Conservation (phyloP, 2,888 invertebrate genomes). For the Conomelus anceps region DNA sequence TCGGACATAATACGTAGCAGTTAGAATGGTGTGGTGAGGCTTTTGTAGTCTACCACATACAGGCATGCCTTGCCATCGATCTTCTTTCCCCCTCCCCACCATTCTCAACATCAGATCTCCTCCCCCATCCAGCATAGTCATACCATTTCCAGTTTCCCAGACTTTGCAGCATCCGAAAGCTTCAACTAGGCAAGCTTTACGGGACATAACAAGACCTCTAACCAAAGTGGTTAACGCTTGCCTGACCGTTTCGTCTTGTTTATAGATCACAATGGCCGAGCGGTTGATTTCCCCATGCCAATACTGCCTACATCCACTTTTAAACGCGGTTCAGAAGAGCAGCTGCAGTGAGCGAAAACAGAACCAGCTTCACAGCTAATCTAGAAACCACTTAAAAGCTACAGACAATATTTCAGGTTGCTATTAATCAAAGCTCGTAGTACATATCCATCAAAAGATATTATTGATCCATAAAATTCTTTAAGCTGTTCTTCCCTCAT, state of each 20-base stretch:
- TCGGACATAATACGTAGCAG: background rate
- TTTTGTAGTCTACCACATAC: background rate
- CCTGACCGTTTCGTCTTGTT: background rate
- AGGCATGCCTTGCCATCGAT: background rate
- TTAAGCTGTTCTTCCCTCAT: no score
- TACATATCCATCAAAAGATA: background rate
- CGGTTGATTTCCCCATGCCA: background rate
- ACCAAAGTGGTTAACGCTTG: background rate
- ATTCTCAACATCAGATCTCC: background rate
- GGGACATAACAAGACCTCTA: background rate
- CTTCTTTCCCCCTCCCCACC: background rate
- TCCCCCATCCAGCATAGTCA: background rate
- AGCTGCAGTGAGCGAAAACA: background rate
- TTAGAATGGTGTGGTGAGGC: background rate
- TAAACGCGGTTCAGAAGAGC: background rate
- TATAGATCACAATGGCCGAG: background rate
- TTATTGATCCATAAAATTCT: no score
- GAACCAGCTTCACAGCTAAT: background rate
- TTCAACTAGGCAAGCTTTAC: background rate
- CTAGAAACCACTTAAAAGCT: background rate
- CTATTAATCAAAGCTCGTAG: background rate
- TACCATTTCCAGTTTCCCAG: background rate
- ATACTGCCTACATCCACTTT: background rate
- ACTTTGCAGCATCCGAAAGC: background rate
- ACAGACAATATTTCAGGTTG: background rate